These are phyloP conservation scores for Orbicella faveolata DNA, from an alignment of 64 coral and sea anemone genomes.

Conservation along the genomic window DNA sequence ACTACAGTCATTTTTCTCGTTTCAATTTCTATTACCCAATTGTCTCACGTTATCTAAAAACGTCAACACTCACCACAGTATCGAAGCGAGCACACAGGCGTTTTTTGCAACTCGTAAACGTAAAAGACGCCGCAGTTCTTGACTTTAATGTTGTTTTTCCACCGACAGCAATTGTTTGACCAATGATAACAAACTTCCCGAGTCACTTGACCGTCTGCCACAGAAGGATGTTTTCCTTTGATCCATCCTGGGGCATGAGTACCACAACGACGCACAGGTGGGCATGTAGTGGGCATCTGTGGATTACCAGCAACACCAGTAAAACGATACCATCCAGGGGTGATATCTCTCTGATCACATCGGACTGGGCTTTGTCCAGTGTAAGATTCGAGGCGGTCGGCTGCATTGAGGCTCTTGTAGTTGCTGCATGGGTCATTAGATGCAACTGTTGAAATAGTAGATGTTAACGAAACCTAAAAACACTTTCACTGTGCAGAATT, in stretches of 20 bases:
- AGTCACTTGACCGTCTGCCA: neutral
- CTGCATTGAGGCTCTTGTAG: neutral
- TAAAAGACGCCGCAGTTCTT: neutral
- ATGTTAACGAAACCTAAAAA: too few relatives aligned
- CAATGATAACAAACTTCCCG: neutral
- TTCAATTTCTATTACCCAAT: too few relatives aligned
- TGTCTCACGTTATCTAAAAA: too few relatives aligned
- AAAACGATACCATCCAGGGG: neutral
- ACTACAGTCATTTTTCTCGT: too few relatives aligned
- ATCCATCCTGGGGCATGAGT: neutral
- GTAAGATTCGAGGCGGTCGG: neutral
- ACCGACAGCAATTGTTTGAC: neutral
- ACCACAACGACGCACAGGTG: neutral
- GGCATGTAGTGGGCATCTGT: neutral
- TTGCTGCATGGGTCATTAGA: neutral
- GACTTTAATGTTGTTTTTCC: neutral
- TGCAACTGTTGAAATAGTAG: neutral
- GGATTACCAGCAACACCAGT: neutral
- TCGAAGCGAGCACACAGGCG: neutral
- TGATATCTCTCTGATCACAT: neutral
- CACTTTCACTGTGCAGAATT: neutral
- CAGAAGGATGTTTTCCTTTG: neutral
- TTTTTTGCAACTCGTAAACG: neutral
- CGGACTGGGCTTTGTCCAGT: neutral
- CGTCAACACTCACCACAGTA: neutral